A percentile compares a stretch with the other conserved stretches of the same genome.
phyloP scores from a whole-genome alignment of 1,140 invertebrate genomes.

The Macrobrachium rosenbergii region DNA sequence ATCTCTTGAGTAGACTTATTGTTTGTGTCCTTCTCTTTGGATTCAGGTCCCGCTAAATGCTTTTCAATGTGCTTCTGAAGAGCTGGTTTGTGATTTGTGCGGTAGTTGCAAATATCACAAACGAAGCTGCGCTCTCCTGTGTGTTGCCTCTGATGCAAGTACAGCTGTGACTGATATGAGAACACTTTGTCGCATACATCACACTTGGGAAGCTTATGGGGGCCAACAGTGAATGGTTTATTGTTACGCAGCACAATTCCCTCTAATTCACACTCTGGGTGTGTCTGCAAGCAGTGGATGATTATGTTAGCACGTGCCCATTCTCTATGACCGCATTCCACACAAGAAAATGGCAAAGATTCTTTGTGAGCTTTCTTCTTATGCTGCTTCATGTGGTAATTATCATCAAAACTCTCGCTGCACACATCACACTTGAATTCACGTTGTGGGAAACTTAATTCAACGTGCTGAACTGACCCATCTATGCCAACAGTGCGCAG shows the following conservation, averaged over 20 bases:
- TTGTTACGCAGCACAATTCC: slow-evolving; percentile 51
- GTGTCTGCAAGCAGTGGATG: slow-evolving; percentile 63
- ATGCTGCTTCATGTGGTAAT: slow-evolving; percentile 63
- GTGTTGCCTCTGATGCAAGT: slow-evolving; percentile 70
- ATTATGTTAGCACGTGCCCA: slow-evolving; percentile 61
- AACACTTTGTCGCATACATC: slow-evolving; percentile 64
- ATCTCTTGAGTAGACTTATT: not conserved
- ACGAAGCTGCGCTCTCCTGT: slow-evolving; percentile 70
- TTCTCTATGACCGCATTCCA: slow-evolving; percentile 53
- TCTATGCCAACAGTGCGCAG: slow-evolving; percentile 61
- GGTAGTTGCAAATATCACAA: slow-evolving; percentile 69
- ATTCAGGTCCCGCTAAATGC: slow-evolving; percentile 13
- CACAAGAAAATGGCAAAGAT: slow-evolving; percentile 58
- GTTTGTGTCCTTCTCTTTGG: slow-evolving; percentile 4
- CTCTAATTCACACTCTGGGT: slow-evolving; percentile 52
- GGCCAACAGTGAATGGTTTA: slow-evolving; percentile 61
- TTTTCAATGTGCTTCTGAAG: slow-evolving; percentile 69
- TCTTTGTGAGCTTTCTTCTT: slow-evolving; percentile 58
- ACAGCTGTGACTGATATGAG: slow-evolving; percentile 62
- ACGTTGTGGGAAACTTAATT: slow-evolving; percentile 54
- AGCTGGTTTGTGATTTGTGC: slow-evolving; percentile 70
- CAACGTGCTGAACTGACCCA: slow-evolving; percentile 60
- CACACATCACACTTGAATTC: slow-evolving; percentile 65
- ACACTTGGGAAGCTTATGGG: slow-evolving; percentile 61
- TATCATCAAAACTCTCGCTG: slow-evolving; percentile 51